phyloP scores from a whole-genome alignment of 2,797 vertebrate genomes.

The Erethizon dorsatum region DNA sequence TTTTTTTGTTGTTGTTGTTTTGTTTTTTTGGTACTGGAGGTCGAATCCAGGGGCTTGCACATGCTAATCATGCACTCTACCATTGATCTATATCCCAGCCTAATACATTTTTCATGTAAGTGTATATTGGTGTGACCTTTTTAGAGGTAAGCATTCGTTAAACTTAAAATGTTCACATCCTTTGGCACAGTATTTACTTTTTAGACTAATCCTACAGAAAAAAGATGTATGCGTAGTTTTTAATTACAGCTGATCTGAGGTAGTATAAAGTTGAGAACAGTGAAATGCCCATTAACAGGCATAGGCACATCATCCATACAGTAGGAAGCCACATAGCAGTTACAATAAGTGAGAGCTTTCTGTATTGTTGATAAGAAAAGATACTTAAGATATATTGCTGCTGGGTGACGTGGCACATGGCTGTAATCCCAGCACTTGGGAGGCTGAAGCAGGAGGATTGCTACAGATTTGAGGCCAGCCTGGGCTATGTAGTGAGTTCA shows the following conservation, averaged over 20 bases:
- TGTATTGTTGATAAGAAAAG: background rate
- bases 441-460: background rate
- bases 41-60: background rate
- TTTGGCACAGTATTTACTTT: background rate
- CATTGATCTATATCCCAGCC: background rate
- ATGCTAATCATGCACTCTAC: background rate
- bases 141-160: background rate
- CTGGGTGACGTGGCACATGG: background rate
- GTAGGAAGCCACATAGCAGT: background rate
- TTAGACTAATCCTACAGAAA: background rate
- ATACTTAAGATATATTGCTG: background rate
- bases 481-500: background rate
- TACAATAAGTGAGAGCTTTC: background rate
- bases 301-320: background rate
- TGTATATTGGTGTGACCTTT: background rate
- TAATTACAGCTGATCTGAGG: background rate
- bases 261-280: background rate
- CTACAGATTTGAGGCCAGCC: background rate
- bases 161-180: background rate
- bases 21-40: background rate
- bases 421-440: background rate
- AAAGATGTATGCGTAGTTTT: background rate
- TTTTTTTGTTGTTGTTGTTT: background rate
- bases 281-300: background rate
- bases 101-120: background rate